phyloP scores from a whole-genome alignment of 2,797 vertebrate species.

The Erethizon dorsatum region DNA sequence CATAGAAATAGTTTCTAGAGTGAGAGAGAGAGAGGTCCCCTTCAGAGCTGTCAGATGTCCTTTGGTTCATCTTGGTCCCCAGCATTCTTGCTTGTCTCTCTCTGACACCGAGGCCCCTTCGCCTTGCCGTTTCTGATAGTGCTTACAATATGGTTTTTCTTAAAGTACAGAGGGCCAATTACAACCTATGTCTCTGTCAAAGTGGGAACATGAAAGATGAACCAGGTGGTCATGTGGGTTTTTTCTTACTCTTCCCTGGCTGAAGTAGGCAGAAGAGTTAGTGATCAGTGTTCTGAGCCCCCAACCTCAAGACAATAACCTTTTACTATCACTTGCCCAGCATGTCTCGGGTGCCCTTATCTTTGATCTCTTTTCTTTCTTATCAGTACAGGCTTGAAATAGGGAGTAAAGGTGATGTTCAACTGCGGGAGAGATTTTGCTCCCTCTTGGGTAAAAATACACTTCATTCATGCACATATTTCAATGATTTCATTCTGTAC shows the following conservation, averaged over 20 bases:
- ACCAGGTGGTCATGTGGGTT: not conserved
- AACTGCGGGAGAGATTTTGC: not conserved
- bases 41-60: not conserved
- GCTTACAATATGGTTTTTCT: not conserved
- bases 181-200: not conserved
- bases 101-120: not conserved
- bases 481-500: not conserved
- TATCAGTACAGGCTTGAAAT: not conserved
- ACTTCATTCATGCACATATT: not conserved
- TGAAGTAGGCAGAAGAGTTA: not conserved
- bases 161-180: not conserved
- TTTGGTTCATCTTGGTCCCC: not conserved
- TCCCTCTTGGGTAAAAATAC: not conserved
- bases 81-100: not conserved
- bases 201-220: not conserved
- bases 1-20: not conserved
- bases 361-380: not conserved
- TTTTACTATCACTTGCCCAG: not conserved
- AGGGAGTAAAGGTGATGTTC: not conserved
- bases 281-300: not conserved
- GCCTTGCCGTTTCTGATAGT: not conserved
- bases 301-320: not conserved
- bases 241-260: not conserved
- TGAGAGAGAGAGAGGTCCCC: not conserved
- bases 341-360: not conserved